A percentile compares a stretch with the other conserved stretches of the same genome.
Evolutionary conservation across 1,140 invertebrate species (phyloP).

Genomic region (Penaeus vannamei): DNA sequence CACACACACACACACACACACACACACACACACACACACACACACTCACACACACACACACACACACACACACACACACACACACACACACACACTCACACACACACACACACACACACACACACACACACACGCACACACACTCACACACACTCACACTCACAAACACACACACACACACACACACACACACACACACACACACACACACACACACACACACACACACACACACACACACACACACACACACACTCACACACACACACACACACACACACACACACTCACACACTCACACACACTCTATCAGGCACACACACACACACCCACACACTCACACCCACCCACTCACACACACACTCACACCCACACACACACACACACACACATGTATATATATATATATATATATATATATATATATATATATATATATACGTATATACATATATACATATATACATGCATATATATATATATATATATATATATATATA

Average conservation of each 20-base stretch:
- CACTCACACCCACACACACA: neutral
- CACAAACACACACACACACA: neutral
- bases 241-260: neutral
- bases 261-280: neutral
- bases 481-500: too few relatives aligned
- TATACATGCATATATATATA: too few relatives aligned
- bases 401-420: neutral
- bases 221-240: neutral
- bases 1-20: neutral
- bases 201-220: constrained; percentile 32
- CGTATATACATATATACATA: neutral
- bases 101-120: neutral
- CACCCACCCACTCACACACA: neutral
- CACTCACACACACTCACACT: neutral
- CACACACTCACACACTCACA: neutral
- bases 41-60: neutral
- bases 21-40: neutral
- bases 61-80: neutral
- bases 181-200: constrained; percentile 30
- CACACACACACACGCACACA: neutral
- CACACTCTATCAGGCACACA: neutral
- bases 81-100: neutral
- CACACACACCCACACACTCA: neutral
- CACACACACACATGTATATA: neutral
- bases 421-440: neutral